Conservation (phyloP, 2,797 vertebrate species). For the Cyprinodon diabolis region DNA sequence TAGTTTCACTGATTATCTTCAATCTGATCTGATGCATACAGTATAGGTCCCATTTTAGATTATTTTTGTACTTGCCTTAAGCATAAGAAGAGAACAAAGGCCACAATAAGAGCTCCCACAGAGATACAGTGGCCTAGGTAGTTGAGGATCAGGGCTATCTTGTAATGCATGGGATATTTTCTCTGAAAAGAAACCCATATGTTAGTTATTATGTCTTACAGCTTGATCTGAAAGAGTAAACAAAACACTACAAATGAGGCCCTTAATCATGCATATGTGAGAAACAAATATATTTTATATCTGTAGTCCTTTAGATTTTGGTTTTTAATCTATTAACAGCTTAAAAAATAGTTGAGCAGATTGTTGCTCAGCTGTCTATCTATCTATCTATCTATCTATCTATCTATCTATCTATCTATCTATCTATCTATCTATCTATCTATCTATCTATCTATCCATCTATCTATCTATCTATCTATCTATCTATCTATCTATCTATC, state of each 20-base stretch:
- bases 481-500: no score
- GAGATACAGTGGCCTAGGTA: constrained; percentile 98
- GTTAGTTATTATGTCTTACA: constrained; percentile 12
- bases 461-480: no score
- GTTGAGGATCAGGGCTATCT: constrained; percentile 94
- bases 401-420: no score
- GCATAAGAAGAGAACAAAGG: constrained; percentile 95
- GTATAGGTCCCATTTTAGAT: constrained; percentile 38
- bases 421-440: no score
- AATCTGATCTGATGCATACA: constrained; percentile 47
- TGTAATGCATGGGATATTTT: constrained; percentile 95
- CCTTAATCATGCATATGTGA: not conserved
- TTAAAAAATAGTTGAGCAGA: not conserved
- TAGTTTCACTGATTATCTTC: constrained; percentile 55
- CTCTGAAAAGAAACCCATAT: constrained; percentile 76
- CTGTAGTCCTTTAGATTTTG: no score
- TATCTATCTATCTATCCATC: no score
- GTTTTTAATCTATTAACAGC: no score
- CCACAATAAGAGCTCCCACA: constrained; percentile 90
- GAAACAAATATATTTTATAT: no score
- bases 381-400: no score
- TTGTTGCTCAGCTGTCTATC: not conserved
- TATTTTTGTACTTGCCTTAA: constrained; percentile 89
- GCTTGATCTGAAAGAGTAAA: constrained; percentile 9
- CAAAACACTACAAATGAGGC: not conserved